Evolutionary conservation across 2,797 vertebrate genomes (phyloP).

Genomic region (Simalia tracyae): DNA sequence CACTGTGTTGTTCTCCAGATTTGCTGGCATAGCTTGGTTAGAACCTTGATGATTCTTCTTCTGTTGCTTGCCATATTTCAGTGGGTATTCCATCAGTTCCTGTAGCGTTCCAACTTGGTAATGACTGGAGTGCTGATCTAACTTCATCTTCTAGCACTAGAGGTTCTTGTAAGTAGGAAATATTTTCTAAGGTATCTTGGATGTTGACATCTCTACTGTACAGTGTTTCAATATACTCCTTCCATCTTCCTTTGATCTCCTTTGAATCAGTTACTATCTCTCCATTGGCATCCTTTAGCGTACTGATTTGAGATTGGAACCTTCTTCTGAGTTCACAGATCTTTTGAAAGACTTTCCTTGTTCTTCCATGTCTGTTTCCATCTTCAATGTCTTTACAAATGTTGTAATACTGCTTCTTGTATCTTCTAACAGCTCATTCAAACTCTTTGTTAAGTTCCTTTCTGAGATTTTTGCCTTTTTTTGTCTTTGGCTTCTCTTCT

Average conservation of each 20-base stretch:
- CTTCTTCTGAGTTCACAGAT: background rate
- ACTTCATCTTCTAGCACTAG: no score
- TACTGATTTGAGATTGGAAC: background rate
- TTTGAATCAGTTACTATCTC: background rate
- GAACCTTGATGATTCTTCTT: no score
- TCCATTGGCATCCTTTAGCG: background rate
- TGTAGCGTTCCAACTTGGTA: no score
- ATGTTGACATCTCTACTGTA: background rate
- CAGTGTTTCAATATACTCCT: background rate
- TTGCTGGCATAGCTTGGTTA: no score
- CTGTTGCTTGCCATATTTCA: no score
- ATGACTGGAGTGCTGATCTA: no score
- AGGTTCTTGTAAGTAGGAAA: background rate
- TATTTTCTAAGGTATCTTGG: background rate
- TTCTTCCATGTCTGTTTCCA: background rate
- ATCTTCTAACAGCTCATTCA: background rate
- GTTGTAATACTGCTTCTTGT: background rate
- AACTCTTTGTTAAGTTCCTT: background rate
- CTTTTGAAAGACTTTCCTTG: background rate
- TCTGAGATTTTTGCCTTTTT: background rate
- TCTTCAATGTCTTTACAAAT: background rate
- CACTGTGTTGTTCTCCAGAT: no score
- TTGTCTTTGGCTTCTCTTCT: background rate
- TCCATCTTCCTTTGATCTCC: background rate
- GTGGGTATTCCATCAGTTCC: no score